These are phyloP conservation scores for Benthosema pterotum DNA, from an alignment of 2,797 vertebrate species.

Conservation along the genomic window DNA sequence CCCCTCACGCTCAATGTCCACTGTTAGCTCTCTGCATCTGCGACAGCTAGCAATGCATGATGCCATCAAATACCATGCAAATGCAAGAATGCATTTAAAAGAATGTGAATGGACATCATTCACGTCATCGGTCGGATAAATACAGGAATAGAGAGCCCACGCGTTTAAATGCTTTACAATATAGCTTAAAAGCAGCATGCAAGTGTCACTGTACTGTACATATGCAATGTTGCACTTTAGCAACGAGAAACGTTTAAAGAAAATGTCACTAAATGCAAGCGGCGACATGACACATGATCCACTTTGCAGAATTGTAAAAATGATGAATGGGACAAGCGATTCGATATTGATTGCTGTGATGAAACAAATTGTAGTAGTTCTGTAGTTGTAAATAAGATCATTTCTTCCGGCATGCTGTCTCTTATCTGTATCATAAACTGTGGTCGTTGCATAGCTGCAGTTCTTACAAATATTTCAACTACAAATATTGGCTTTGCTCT, in stretches of 20 bases:
- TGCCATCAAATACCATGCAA: neutral
- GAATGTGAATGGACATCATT: slow-evolving; percentile 18
- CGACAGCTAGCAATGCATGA: slow-evolving; percentile 23
- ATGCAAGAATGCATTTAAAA: neutral
- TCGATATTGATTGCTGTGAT: too few species aligned
- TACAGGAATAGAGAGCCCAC: neutral
- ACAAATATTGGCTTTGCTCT: too few species aligned
- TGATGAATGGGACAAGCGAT: too few species aligned
- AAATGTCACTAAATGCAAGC: neutral
- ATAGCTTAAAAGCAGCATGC: neutral
- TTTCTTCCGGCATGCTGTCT: too few species aligned
- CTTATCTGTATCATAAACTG: too few species aligned
- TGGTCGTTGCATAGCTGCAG: too few species aligned
- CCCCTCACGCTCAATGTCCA: slow-evolving; percentile 59
- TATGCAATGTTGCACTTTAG: neutral
- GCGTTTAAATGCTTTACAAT: neutral
- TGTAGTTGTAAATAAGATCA: too few species aligned
- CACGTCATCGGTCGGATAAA: slow-evolving; percentile 2
- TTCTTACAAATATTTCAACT: too few species aligned
- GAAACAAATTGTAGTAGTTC: too few species aligned
- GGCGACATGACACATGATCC: neutral
- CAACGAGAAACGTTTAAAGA: slow-evolving; percentile 11
- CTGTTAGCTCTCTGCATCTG: slow-evolving; percentile 21
- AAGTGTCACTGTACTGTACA: too few species aligned
- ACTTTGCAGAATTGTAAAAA: neutral